Conservation (phyloP, 1,140 invertebrate genomes). For the Sesamia nonagrioides region DNA sequence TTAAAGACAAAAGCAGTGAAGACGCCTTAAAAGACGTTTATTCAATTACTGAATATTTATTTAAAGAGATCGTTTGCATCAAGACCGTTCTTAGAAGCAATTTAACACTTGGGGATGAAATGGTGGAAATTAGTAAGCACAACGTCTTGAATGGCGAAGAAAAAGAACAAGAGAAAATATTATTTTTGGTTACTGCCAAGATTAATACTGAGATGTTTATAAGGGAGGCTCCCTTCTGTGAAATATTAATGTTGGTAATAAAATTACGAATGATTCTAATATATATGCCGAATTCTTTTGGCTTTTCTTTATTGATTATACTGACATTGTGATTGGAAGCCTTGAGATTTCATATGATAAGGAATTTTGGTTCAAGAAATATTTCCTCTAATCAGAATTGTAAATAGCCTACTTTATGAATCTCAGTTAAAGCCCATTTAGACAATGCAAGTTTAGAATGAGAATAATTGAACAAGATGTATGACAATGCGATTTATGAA, state of each 20-base stretch:
- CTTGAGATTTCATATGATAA: neutral
- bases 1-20: neutral
- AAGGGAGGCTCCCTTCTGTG: neutral
- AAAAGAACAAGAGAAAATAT: slow-evolving; percentile 3
- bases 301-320: neutral
- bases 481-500: too few species aligned
- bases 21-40: neutral
- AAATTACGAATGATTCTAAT: slow-evolving; percentile 19
- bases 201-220: slow-evolving; percentile 25
- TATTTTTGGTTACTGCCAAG: neutral
- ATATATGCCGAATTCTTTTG: slow-evolving; percentile 4
- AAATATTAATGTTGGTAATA: slow-evolving; percentile 20
- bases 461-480: too few species aligned
- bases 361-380: neutral
- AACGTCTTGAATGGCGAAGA: neutral
- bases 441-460: too few species aligned
- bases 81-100: slow-evolving; percentile 13
- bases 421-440: too few species aligned
- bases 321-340: neutral
- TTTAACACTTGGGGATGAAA: slow-evolving; percentile 21
- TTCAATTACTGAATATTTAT: slow-evolving; percentile 42
- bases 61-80: slow-evolving; percentile 5
- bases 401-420: too few species aligned
- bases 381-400: neutral
- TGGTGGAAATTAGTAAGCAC: slow-evolving; percentile 8